Evolutionary conservation across 2,113 vertebrate genomes (phyloP), one percentile per base, ranked within the genome.

Genomic region (Heptranchias perlo): DNA sequence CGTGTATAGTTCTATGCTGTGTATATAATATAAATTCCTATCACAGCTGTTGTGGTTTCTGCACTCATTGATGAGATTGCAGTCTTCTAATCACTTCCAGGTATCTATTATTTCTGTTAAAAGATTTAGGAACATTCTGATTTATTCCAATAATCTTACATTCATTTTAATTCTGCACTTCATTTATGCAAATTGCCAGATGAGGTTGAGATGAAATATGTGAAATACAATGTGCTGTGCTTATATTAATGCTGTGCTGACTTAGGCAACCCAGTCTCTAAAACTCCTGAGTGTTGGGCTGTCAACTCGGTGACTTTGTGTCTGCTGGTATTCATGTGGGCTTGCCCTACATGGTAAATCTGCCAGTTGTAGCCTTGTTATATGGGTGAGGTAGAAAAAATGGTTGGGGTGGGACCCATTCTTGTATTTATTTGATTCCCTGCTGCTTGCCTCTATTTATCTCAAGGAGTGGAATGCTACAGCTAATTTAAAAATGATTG

Each of bases 11-110:
- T 39, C 1, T 16, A 39, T 61, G 35, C 14, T 18, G 16, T 93
- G 8, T 64, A 5, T 92, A 62, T 23, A 93, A 64, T 62, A 67
- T 95, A 69, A 95, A 95, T 67, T 95, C 39, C 65, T 95, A 67
- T 95, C 94, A 95, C 94, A 95, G 64, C 94, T 95, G 94, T 69
- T 95, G 94, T 95, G 28, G 44, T 69, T 95, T 67, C 93, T 95
- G 44, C 44, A 35, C 23, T 52, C 65, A 69, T 95, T 95, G 94
- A 73, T 49, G 94, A 67, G 64, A 95, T 69, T 69, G 64, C 94
- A 69, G 65, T 69, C 64, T 47, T 95, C 31, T 95, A 95, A 95
- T 95, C 65, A 95, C 94, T 73, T 65, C 65, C 47, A 69, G 64
- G 94, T 95, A 95, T 31, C 94, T 31, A 95, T 69, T 69, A 69